Base-by-base conservation (phyloP, 2,113 vertebrate species). In the Dermatemys mawii region DNA sequence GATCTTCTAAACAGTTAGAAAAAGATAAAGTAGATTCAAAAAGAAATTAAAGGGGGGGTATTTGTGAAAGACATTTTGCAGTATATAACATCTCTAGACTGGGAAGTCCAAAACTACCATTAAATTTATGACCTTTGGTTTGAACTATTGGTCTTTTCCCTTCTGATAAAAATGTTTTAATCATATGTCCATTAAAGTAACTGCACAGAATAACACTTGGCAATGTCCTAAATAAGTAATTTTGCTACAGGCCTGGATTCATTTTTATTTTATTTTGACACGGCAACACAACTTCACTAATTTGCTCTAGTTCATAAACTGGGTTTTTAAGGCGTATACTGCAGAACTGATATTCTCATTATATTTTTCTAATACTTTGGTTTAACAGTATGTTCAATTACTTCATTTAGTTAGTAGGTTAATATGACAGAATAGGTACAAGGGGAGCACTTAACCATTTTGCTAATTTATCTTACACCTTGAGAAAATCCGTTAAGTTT, bases 21-120 rank as follows among this genome's bases (percentile, higher is more conserved):
- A 85, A 55, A 2, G 3, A 50, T 51, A 50, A 49, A 73, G 60
- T 17, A n/a, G 60, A n/a, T 67, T 67, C 35, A 19, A 67, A 67
- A 67, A 63, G 60, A 63, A 63, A 35, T 54, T 60, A 38, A 10
- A 11, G 75, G 90, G 41, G 5, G 55, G 19, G 21, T 38, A 57
- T 57, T 87, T 49, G 1, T 86, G 63, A 80, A 26, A 81, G 49
- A 53, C 29, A 10, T 81, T n/a, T 49, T 41, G 11, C 14, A 6
- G n/a, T 55, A 21, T 0, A 0, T 12, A 44, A 60, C 11, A 3
- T 44, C 50, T 75, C 35, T 90, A 50, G 2, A 3, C 83, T 49
- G 87, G 80, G 87, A 93, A 82, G 73, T n/a, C 8, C 14, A 11
- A 4, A 41, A 75, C n/a, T 26, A 11, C 1, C 48, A 83, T 81